Evolutionary conservation across 1,140 invertebrate genomes (phyloP), one percentile per base, ranked within the genome.

Genomic region (Zaprionus gabonicus): DNA sequence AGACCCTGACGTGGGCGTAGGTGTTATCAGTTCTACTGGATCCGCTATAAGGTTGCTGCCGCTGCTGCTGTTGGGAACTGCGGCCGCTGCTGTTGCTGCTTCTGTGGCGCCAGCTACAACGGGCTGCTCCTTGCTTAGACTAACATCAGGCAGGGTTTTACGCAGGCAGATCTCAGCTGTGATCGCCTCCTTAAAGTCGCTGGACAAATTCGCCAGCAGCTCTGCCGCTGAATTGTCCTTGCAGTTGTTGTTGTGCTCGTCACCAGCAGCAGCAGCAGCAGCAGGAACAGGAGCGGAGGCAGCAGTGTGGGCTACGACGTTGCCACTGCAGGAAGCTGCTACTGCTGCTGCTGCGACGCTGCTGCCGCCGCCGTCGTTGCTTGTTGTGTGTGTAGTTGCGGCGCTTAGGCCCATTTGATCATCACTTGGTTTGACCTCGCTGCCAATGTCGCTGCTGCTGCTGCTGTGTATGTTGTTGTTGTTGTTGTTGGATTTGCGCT

Each of bases 81-180:
- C 41, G 28, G 27, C 58, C 15, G 68, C 60, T 71, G 31, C 38
- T 28, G 56, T 44, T n/a, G 36, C 53, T 55, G 59, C 12, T 4
- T 15, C 66, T 25, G 44, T 46, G 23, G 38, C 56, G 38, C 53
- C 59, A 6, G 25, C 34, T 46, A 12, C 70, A 4, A 41, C n/a
- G 7, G 76, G 36, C 28, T 68, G 78, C n/a, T 90, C 86, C 58
- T 90, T 90, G 23, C 82, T 71, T 15, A 91, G 55, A 27, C 78
- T 86, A 0, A 90, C 78, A 34, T 92, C 91, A n/a, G 82, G 80
- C 55, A 92, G 57, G 20, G 90, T 91, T 49, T 92, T 92, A 9
- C 91, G 80, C 28, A 92, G 64, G 38, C 91, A 92, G 72, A 92
- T 90, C 49, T 92, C 88, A 0, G 91, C 91, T 17, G 88, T 81